Conservation (phyloP, 2,888 invertebrate species). For the Allophyes oxyacanthae region DNA sequence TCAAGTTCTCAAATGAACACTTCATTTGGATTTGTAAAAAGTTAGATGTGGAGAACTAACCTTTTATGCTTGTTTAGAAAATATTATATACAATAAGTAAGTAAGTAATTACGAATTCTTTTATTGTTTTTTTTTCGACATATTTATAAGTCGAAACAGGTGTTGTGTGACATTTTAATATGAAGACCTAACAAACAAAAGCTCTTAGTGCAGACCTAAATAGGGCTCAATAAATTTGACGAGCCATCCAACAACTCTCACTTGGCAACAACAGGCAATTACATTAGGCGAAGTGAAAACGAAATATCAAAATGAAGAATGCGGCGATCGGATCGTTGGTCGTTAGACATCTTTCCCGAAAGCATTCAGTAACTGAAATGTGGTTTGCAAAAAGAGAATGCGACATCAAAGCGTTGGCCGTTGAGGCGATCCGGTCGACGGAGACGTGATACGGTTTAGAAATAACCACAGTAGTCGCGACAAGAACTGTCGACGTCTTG, state of each 20-base stretch:
- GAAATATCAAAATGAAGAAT: conserved; percentile 68
- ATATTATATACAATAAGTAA: too few relatives aligned
- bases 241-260: conserved; percentile 34
- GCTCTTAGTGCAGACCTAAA: conserved; percentile 3
- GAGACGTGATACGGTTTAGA: conserved; percentile 85
- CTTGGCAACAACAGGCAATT: conserved; percentile 51
- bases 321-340: conserved; percentile 60
- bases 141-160: too few relatives aligned
- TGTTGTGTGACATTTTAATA: too few relatives aligned
- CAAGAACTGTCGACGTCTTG: conserved; percentile 69
- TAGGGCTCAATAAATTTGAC: conserved; percentile 42
- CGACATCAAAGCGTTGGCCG: conserved; percentile 83
- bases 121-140: too few relatives aligned
- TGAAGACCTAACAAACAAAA: conserved; percentile 9
- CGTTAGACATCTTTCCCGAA: conserved; percentile 82
- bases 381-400: conserved; percentile 86
- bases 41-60: conserved; percentile 1
- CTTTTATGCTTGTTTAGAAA: too few relatives aligned
- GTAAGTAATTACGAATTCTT: too few relatives aligned
- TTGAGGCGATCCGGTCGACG: conserved; percentile 77
- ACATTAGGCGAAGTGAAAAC: conserved; percentile 53
- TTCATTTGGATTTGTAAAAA: conserved; percentile 41
- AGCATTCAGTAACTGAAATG: conserved; percentile 84
- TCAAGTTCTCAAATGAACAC: conserved; percentile 62
- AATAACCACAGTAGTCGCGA: conserved; percentile 75